Percentiles rank a stretch among this genome's conserved stretches.
phyloP scores from a whole-genome alignment of 2,797 vertebrate genomes.

The Myiothlypis chrysogaster region DNA sequence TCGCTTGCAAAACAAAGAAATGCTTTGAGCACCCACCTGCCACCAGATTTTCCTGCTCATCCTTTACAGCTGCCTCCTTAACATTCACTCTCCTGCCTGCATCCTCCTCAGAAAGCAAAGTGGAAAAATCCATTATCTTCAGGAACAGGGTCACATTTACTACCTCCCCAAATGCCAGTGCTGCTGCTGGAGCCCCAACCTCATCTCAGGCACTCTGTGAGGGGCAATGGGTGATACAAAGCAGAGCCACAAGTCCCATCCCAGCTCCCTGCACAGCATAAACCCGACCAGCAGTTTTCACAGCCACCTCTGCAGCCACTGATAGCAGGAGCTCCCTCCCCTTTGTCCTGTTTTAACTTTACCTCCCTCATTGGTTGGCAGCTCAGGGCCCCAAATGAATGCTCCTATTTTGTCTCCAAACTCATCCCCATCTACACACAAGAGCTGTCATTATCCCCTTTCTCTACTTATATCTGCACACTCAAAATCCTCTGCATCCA shows the following conservation, averaged over 20 bases:
- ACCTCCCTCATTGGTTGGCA: background rate
- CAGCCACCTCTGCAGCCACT: background rate
- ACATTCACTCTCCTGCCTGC: background rate
- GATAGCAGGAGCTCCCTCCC: background rate
- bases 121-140: background rate
- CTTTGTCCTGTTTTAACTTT: background rate
- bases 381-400: background rate
- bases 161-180: background rate
- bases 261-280: background rate
- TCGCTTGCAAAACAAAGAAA: background rate
- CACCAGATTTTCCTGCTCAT: background rate
- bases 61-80: background rate
- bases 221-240: fast-evolving
- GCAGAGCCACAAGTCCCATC: background rate
- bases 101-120: background rate
- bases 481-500: background rate
- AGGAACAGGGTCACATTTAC: background rate
- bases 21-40: background rate
- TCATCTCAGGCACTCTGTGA: background rate
- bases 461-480: background rate
- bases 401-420: background rate
- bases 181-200: background rate
- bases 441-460: background rate
- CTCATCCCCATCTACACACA: background rate
- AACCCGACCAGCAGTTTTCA: background rate